Base-by-base conservation (phyloP, 2,888 invertebrate genomes). In the Coelopa pilipes region DNA sequence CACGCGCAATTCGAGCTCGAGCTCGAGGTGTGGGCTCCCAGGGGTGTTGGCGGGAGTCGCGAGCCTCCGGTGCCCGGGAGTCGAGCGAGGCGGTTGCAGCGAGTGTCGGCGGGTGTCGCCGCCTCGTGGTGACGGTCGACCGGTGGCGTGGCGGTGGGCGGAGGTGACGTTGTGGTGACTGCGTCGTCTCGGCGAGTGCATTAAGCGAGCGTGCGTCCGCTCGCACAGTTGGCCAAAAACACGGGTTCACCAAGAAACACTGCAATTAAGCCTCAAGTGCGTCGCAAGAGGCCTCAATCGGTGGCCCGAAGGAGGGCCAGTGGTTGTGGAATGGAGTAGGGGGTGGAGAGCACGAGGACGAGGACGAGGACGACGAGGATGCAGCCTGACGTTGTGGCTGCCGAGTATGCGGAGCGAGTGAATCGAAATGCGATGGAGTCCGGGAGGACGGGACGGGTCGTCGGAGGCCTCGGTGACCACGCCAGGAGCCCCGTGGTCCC, bases 401-500 rank as follows among this genome's bases (percentile, higher is more conserved):
- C 1, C 17, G 53, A n/a, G 53, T 10, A 17, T 13, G 53, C 15
- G 60, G 1, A 13, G 60, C 34, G 60, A 21, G 24, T 60, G 21
- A 15, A 13, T 13, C 10, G 24, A 15, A 34, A 24, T 12, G 24
- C 49, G 13, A 12, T 11, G 21, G 12, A 55, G 53, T 17, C 7
- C 45, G 55, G 10, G 13, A 21, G 50, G 3, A 17, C 19, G 49
- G 19, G 17, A 19, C 9, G 17, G 11, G 65, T 24, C 69, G 57
- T 59, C 34, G 55, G 75, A n/a, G 7, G 70, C 74, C 74, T 62
- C 74, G 73, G 72, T 59, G 57, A 74, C 75, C 78, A 74, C 66
- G 7, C 34, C 34, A 34, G 34, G 7, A 7, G 34, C 34, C 34
- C 75, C 1, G 19, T 63, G 21, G 34, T 49, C 47, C 15, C 62